phyloP scores from a whole-genome alignment of 1,140 invertebrate genomes.

The Heliconius eleuchia region DNA sequence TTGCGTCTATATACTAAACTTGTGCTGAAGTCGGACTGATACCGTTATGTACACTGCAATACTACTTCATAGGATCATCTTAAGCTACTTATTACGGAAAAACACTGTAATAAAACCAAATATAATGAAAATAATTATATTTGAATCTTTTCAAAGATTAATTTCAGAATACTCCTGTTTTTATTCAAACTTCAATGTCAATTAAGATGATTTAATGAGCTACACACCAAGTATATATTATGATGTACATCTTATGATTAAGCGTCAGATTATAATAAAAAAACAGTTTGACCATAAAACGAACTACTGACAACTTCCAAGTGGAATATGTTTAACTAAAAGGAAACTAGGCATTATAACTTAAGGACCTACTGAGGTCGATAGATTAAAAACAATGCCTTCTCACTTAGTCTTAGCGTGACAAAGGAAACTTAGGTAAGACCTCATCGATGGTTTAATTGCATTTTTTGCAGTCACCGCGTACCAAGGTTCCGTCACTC shows the following conservation, averaged over 20 bases:
- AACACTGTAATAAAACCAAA: neutral
- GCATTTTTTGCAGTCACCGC: slow-evolving; percentile 73
- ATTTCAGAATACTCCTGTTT: neutral
- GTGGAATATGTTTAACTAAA: slow-evolving; percentile 47
- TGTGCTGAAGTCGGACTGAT: slow-evolving; percentile 58
- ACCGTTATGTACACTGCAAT: slow-evolving; percentile 38
- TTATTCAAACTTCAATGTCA: neutral
- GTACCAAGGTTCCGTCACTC: slow-evolving; percentile 76
- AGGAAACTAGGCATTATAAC: slow-evolving; percentile 52
- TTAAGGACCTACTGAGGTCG: slow-evolving; percentile 51
- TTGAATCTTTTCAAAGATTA: neutral
- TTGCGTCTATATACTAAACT: slow-evolving; percentile 59
- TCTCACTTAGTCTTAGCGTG: slow-evolving; percentile 59
- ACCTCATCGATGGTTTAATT: slow-evolving; percentile 71
- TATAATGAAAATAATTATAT: neutral
- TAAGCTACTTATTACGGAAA: neutral
- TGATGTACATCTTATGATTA: neutral
- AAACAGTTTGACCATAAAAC: slow-evolving; percentile 14
- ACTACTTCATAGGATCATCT: neutral
- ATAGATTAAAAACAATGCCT: slow-evolving; percentile 74
- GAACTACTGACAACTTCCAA: slow-evolving; percentile 23
- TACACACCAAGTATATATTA: neutral
- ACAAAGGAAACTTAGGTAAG: slow-evolving; percentile 74
- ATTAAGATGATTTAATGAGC: neutral
- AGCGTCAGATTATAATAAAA: neutral